A percentile compares a stretch with the other conserved stretches of the same genome.
Evolutionary conservation across 2,797 vertebrate genomes (phyloP).

Genomic region (Scleropages formosus): DNA sequence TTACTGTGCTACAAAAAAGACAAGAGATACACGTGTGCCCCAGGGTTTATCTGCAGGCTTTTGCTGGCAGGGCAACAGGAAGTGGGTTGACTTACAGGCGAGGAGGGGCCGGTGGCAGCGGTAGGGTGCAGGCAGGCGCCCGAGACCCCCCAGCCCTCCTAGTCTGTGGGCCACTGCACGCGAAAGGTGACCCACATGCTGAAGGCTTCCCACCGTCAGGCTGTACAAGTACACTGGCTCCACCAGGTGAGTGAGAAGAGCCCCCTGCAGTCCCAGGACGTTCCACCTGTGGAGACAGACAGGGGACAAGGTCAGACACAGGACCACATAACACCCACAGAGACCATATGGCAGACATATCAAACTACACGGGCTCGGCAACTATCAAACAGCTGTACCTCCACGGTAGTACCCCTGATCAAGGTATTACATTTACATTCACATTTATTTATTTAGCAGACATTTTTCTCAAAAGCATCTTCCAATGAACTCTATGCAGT

Average conservation of each 20-base stretch:
- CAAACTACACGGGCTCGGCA: too few relatives aligned
- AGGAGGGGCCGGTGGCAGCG: slow-evolving; percentile 79
- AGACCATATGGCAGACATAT: neutral
- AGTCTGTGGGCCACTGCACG: slow-evolving; percentile 77
- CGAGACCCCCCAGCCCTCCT: slow-evolving; percentile 70
- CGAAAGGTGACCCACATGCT: slow-evolving; percentile 81
- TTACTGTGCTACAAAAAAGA: too few relatives aligned
- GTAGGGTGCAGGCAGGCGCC: slow-evolving; percentile 73
- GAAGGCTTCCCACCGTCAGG: slow-evolving; percentile 80
- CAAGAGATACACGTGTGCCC: too few relatives aligned
- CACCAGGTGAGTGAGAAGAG: slow-evolving; percentile 83
- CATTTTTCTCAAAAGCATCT: too few relatives aligned
- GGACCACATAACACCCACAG: slow-evolving; percentile 54
- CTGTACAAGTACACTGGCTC: slow-evolving; percentile 88
- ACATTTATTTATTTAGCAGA: too few relatives aligned
- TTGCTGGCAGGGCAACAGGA: neutral
- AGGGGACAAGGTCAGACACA: slow-evolving; percentile 67
- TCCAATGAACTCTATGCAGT: too few relatives aligned
- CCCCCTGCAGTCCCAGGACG: slow-evolving; percentile 82
- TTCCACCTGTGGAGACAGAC: slow-evolving; percentile 76
- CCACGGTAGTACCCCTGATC: too few relatives aligned
- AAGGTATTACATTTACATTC: too few relatives aligned
- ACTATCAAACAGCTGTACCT: neutral
- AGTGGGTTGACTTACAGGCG: slow-evolving; percentile 71
- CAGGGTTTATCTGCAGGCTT: neutral